Evolutionary conservation across 2,113 vertebrate genomes (phyloP).

Genomic region (Cichladusa arquata): DNA sequence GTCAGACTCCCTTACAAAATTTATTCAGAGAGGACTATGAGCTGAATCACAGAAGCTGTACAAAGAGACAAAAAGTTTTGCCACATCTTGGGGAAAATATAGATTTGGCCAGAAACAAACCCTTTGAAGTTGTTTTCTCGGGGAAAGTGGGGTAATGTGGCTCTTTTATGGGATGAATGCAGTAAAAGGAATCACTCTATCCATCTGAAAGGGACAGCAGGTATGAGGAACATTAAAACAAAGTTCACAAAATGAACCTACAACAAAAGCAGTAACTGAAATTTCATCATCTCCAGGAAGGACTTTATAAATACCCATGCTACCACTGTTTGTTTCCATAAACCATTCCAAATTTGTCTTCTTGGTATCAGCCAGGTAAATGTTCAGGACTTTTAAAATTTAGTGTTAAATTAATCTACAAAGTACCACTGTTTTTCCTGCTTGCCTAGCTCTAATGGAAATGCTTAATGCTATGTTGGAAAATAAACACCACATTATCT

Average conservation of each 20-base stretch:
- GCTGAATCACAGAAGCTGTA: not conserved
- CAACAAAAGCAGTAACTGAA: not conserved
- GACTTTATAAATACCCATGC: not conserved
- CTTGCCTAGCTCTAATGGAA: not conserved
- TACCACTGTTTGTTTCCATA: not conserved
- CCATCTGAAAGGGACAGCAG: not conserved
- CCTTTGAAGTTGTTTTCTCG: accelerated
- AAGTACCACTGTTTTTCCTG: not conserved
- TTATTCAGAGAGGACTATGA: not conserved
- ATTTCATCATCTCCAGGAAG: not conserved
- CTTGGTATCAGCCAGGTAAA: not conserved
- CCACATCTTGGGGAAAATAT: not conserved
- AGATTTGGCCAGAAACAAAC: not conserved
- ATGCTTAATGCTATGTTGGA: not conserved
- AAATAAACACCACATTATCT: constrained; percentile 17
- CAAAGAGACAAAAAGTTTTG: not conserved
- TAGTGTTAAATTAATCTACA: not conserved
- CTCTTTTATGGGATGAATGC: not conserved
- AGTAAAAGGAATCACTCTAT: not conserved
- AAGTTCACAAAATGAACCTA: not conserved
- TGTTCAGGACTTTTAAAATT: not conserved
- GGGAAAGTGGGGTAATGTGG: accelerated
- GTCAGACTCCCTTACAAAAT: not conserved
- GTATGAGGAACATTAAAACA: not conserved
- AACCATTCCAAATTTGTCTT: not conserved